Conservation (phyloP, 2,888 invertebrate genomes). For the Cyaniris semiargus region DNA sequence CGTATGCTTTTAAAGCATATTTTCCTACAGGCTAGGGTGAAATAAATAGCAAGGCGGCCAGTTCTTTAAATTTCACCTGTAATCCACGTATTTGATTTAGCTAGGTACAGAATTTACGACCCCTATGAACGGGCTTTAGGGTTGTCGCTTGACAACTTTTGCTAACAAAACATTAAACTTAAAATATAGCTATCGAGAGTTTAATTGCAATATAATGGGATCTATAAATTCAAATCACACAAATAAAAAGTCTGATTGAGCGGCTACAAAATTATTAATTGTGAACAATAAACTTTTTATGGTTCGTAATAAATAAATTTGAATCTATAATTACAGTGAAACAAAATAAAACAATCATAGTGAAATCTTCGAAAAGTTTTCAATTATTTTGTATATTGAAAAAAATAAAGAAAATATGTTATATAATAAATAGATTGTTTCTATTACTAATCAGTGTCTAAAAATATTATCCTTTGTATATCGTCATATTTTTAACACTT, state of each 20-base stretch:
- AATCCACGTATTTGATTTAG: conserved; percentile 77
- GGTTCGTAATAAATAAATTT: background rate
- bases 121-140: conserved; percentile 40
- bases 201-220: conserved; percentile 10
- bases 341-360: background rate
- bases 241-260: conserved; percentile 16
- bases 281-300: conserved; percentile 19
- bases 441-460: no score
- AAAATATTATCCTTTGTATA: no score
- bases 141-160: conserved; percentile 11
- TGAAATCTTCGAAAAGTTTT: background rate
- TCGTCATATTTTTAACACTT: no score
- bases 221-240: conserved; percentile 3
- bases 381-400: no score
- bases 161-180: background rate
- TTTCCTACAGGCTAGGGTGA: conserved; percentile 46
- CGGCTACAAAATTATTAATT: conserved; percentile 15
- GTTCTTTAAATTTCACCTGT: conserved; percentile 62
- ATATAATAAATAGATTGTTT: no score
- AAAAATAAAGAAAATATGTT: no score
- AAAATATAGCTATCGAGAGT: background rate
- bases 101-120: conserved; percentile 56
- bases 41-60: conserved; percentile 51
- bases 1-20: background rate
- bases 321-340: background rate